These are phyloP conservation scores for Nomada lathburiana DNA, from an alignment of 2,888 invertebrate genomes.

Conservation along the genomic window DNA sequence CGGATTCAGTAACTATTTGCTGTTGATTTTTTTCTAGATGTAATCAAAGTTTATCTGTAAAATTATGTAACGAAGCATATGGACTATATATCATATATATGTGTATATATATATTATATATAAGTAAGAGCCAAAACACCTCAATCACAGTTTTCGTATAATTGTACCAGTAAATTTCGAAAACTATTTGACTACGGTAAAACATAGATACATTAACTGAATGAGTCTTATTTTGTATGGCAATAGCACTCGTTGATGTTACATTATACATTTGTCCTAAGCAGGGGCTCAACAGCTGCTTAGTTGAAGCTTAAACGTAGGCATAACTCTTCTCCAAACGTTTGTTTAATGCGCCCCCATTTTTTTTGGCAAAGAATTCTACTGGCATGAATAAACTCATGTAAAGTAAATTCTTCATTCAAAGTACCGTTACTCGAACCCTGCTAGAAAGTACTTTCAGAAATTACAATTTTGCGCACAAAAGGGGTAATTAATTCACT, in stretches of 20 bases:
- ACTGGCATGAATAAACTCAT: conserved; percentile 29
- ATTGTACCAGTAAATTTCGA: conserved; percentile 66
- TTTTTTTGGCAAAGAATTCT: conserved; percentile 25
- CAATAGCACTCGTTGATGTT: conserved; percentile 1
- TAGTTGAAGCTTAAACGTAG: conserved; percentile 35
- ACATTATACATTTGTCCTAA: conserved; percentile 30
- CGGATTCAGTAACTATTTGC: conserved; percentile 28
- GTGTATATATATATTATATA: conserved; percentile 21
- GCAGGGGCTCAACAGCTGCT: conserved; percentile 15
- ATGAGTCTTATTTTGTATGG: conserved; percentile 53
- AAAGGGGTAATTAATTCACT: neutral
- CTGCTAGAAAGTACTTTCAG: conserved; percentile 27
- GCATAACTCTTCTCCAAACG: conserved; percentile 28
- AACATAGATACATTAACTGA: conserved; percentile 60
- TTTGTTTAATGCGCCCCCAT: conserved; percentile 10
- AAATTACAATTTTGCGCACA: conserved; percentile 19
- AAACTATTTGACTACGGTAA: conserved; percentile 50
- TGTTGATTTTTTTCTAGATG: conserved; percentile 32
- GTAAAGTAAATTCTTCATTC: conserved; percentile 14
- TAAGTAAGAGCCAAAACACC: conserved; percentile 64
- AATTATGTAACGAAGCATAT: conserved; percentile 70
- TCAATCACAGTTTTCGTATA: conserved; percentile 69
- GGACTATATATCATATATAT: conserved; percentile 57
- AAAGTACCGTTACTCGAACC: conserved; percentile 23
- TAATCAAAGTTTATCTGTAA: conserved; percentile 61